A percentile compares a stretch with the other conserved stretches of the same genome.
phyloP scores from a whole-genome alignment of 2,888 invertebrate species.

The Gerris lacustris region DNA sequence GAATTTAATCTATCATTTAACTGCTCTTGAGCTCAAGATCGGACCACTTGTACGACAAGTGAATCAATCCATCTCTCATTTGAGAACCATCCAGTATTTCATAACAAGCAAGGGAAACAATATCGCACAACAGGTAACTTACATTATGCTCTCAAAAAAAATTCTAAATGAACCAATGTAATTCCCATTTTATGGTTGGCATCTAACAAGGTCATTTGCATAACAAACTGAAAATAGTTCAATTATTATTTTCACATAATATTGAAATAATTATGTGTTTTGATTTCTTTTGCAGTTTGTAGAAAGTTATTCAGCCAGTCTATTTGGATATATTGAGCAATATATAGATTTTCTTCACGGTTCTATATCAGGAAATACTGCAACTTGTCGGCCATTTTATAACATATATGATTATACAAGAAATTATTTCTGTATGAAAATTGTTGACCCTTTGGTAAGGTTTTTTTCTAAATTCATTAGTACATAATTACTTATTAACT shows the following conservation, averaged over 20 bases:
- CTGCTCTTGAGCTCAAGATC: conserved; percentile 59
- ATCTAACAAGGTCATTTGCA: too few relatives aligned
- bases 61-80: conserved; percentile 59
- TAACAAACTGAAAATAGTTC: too few relatives aligned
- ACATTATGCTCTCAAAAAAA: not conserved
- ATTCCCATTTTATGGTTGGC: too few relatives aligned
- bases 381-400: conserved; percentile 59
- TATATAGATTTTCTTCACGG: conserved; percentile 53
- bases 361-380: conserved; percentile 51
- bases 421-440: conserved; percentile 48
- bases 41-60: conserved; percentile 57
- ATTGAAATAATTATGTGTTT: too few relatives aligned
- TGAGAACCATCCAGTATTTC: conserved; percentile 64
- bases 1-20: conserved; percentile 60
- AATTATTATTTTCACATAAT: too few relatives aligned
- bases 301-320: conserved; percentile 45
- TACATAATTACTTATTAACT: too few relatives aligned
- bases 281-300: conserved; percentile 41
- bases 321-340: conserved; percentile 53
- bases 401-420: conserved; percentile 54
- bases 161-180: too few relatives aligned
- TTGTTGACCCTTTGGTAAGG: conserved; percentile 52
- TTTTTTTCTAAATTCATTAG: not conserved
- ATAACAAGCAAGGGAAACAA: conserved; percentile 58
- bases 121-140: conserved; percentile 36